Percentiles rank a stretch among this genome's conserved stretches.
These are phyloP conservation scores for Epinotia demarniana DNA, from an alignment of 2,888 invertebrate genomes.

Conservation along the genomic window DNA sequence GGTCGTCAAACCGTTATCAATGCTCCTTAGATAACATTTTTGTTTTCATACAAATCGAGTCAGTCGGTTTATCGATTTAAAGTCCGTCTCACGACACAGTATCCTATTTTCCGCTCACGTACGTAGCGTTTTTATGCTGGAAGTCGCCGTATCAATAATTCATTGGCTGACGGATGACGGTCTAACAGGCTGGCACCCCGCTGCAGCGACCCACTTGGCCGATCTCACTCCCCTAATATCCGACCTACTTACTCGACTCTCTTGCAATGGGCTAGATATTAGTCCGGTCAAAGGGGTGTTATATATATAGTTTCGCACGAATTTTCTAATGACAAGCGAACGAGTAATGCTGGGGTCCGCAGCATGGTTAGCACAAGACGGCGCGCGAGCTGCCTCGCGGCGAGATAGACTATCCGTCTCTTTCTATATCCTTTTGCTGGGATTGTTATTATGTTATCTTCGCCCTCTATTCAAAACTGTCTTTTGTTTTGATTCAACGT, in stretches of 20 bases:
- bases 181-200: slow-evolving; percentile 45
- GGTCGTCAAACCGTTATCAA: too few species aligned
- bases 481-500: not conserved
- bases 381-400: too few species aligned
- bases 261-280: slow-evolving; percentile 54
- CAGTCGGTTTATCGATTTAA: slow-evolving; percentile 11
- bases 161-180: slow-evolving; percentile 50
- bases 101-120: slow-evolving; percentile 39
- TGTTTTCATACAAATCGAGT: not conserved
- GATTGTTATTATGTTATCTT: too few species aligned
- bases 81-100: slow-evolving; percentile 26
- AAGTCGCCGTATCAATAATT: slow-evolving; percentile 47
- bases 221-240: slow-evolving; percentile 77
- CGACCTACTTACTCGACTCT: slow-evolving; percentile 71
- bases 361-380: too few species aligned
- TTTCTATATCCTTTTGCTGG: too few species aligned
- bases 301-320: not conserved
- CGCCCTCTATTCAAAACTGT: not conserved
- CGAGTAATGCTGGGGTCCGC: not conserved
- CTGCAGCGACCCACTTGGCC: slow-evolving; percentile 70
- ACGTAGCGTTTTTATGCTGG: slow-evolving; percentile 38
- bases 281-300: slow-evolving; percentile 12
- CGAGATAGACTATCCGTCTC: too few species aligned
- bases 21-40: too few species aligned
- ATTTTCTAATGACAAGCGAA: not conserved